phyloP scores from a whole-genome alignment of 1,140 invertebrate species.

The Elysia chlorotica region DNA sequence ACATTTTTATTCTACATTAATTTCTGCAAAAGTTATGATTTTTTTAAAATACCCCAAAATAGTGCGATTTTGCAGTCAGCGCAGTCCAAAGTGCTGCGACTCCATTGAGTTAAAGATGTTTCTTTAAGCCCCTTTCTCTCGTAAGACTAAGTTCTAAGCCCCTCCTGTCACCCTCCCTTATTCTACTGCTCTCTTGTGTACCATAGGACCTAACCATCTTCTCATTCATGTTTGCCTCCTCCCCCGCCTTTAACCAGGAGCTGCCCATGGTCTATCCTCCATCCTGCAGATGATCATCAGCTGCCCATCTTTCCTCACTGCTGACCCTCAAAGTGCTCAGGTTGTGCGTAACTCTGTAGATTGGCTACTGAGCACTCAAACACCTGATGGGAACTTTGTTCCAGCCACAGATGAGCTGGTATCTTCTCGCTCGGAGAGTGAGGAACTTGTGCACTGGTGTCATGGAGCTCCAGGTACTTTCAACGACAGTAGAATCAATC shows the following conservation, averaged over 20 bases:
- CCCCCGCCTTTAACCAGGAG: constrained; percentile 65
- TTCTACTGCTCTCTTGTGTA: too few relatives aligned
- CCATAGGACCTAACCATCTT: too few relatives aligned
- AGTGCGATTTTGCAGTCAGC: neutral
- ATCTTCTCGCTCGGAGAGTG: constrained; percentile 56
- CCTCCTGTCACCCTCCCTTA: too few relatives aligned
- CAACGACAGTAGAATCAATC: too few relatives aligned
- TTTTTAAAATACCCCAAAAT: neutral
- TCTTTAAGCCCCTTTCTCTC: too few relatives aligned
- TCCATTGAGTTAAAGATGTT: neutral
- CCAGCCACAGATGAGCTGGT: constrained; percentile 74
- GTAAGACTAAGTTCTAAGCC: too few relatives aligned
- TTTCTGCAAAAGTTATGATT: neutral
- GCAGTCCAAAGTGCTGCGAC: neutral
- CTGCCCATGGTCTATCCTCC: constrained; percentile 76
- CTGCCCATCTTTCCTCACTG: constrained; percentile 70
- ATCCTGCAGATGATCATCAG: constrained; percentile 70
- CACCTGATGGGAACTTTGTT: constrained; percentile 77
- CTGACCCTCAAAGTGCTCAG: constrained; percentile 64
- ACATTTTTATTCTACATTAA: neutral
- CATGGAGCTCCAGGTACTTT: constrained; percentile 76
- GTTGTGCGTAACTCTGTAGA: constrained; percentile 70
- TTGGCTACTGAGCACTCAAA: constrained; percentile 70
- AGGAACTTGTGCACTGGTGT: constrained; percentile 85
- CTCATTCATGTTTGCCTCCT: too few relatives aligned